Base-by-base conservation (phyloP, 2,888 invertebrate genomes). In the Cheilosia vulpina region DNA sequence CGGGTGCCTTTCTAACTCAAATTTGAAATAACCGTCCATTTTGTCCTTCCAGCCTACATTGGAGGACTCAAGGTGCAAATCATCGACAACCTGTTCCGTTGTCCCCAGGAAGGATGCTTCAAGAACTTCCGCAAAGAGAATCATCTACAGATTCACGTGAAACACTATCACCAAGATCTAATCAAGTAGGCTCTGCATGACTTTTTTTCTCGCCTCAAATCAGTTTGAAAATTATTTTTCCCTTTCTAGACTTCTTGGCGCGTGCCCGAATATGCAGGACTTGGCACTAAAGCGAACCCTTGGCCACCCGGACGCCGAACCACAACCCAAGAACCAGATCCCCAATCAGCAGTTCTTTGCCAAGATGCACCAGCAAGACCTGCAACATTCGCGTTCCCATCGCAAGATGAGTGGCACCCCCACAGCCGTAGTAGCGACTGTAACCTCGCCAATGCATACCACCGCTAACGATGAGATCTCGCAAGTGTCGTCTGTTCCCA, bases 81-180 rank as follows among this genome's bases (percentile, higher is more conserved):
- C 87, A 94, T 96, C 62, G 95, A 96, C 66, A 96, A 94, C 87
- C 90, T 94, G 1, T 93, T 94, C 21, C 93, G 94, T 41, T 97
- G 97, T 90, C 97, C 97, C 0, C 95, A 96, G 60, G 95, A 96
- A 83, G 96, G 95, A 1, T 98, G 98, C 90, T 94, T 94, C 65
- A 98, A 98, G 92, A 96, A 95, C 88, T 98, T 98, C 90, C 94
- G 98, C 5, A 98, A 98, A 90, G 97, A 98, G 90, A 97, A 96
- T 87, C 94, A 98, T 63, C 93, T 98, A 9, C 96, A 96, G 93
- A 98, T 98, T 95, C 98, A 98, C 90, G 96, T 98, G 52, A 98
- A 98, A 90, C 98, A 98, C 91, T 98, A 98, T 91, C 98, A 98
- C 92, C 94, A 95, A 2, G 96, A 97, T 87, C 94, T 96, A 78